A percentile compares a stretch with the other conserved stretches of the same genome.
These are phyloP conservation scores for Amblyjoppa fuscipennis DNA, from an alignment of 2,888 invertebrate genomes.

Conservation along the genomic window DNA sequence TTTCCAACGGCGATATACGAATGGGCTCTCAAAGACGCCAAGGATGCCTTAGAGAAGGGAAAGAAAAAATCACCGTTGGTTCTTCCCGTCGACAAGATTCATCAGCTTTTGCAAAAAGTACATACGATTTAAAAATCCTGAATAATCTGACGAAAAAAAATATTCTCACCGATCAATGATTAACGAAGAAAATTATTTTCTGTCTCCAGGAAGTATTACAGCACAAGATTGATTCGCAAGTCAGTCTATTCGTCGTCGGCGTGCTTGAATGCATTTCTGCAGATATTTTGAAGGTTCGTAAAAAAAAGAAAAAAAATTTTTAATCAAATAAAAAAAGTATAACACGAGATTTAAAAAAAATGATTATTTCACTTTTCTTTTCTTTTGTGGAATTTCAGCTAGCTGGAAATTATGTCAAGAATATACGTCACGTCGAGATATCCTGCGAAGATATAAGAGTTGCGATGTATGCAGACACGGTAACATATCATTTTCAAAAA, in stretches of 20 bases:
- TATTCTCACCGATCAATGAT: background rate
- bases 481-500: slow-evolving; percentile 83
- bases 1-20: slow-evolving; percentile 98
- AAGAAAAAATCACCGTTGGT: slow-evolving; percentile 91
- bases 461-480: slow-evolving; percentile 99
- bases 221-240: slow-evolving; percentile 95
- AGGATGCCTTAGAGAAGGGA: slow-evolving; percentile 92
- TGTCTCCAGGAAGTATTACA: slow-evolving; percentile 91
- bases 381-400: slow-evolving; percentile 86
- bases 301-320: background rate
- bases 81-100: slow-evolving; percentile 95
- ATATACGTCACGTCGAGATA: slow-evolving; percentile 96
- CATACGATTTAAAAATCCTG: slow-evolving; percentile 48
- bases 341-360: background rate
- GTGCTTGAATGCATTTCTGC: slow-evolving; percentile 98
- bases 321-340: slow-evolving; percentile 2
- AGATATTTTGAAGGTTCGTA: slow-evolving; percentile 94
- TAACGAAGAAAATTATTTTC: slow-evolving; percentile 26
- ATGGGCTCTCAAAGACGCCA: slow-evolving; percentile 97
- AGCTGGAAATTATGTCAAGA: slow-evolving; percentile 98
- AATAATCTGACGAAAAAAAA: slow-evolving; percentile 4
- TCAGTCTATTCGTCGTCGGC: slow-evolving; percentile 95
- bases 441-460: slow-evolving; percentile 98
- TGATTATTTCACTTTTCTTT: slow-evolving; percentile 38
- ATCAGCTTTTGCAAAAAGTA: slow-evolving; percentile 94